Conservation (phyloP, 2,113 vertebrate species). For the Spea multiplicata region DNA sequence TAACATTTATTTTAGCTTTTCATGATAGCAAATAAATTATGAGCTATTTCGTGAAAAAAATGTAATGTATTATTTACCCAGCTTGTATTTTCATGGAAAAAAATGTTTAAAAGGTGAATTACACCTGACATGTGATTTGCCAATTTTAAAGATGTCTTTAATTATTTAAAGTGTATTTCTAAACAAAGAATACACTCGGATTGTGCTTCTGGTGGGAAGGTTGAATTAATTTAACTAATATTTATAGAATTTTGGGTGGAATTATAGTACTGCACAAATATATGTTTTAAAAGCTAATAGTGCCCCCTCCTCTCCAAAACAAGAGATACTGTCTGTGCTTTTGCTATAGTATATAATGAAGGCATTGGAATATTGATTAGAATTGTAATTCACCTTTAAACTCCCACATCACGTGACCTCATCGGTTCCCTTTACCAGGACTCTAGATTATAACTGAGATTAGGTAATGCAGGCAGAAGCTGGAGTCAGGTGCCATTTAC, state of each 20-base stretch:
- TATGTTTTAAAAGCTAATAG: too few species aligned
- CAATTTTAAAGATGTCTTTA: constrained; percentile 20
- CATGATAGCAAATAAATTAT: background rate
- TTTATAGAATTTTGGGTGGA: too few species aligned
- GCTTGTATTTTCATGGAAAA: background rate
- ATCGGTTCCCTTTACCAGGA: constrained; percentile 18
- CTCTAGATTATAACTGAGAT: constrained; percentile 47
- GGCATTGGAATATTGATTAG: constrained; percentile 30
- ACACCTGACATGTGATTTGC: constrained; percentile 4
- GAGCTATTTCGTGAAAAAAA: background rate
- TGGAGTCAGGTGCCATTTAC: background rate
- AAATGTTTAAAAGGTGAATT: background rate
- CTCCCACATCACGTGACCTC: constrained; percentile 46
- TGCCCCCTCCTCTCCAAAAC: too few species aligned
- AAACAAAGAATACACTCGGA: constrained; percentile 5
- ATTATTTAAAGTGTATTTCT: constrained; percentile 24
- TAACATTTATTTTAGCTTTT: background rate
- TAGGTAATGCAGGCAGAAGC: constrained; percentile 13
- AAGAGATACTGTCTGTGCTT: background rate
- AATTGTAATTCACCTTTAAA: constrained; percentile 58
- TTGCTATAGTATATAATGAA: constrained; percentile 4
- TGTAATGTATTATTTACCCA: too few species aligned
- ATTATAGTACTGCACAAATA: too few species aligned
- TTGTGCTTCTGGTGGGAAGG: background rate
- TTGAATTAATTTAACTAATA: background rate